Conservation (phyloP, 2,888 invertebrate genomes). For the Stenurella melanura region DNA sequence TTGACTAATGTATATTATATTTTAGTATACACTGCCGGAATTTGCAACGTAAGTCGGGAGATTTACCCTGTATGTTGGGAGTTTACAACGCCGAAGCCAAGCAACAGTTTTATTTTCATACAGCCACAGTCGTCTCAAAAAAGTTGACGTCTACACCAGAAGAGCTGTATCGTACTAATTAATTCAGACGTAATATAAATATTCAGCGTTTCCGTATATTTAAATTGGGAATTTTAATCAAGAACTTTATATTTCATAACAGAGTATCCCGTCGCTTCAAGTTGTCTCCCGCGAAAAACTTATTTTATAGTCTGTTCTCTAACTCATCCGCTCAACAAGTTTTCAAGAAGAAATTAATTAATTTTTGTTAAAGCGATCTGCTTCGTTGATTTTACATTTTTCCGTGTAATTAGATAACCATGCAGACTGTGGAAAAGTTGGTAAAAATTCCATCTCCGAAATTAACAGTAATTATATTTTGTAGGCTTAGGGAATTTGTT, state of each 20-base stretch:
- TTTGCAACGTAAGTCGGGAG: no score
- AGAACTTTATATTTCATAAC: slow-evolving; percentile 29
- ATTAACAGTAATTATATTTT: not conserved
- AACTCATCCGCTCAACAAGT: slow-evolving; percentile 29
- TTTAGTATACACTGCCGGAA: no score
- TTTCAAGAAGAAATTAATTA: slow-evolving; percentile 29
- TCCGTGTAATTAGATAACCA: slow-evolving; percentile 31
- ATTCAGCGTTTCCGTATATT: slow-evolving; percentile 19
- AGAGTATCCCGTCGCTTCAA: slow-evolving; percentile 2
- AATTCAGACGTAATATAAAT: slow-evolving; percentile 19
- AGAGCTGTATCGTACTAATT: slow-evolving; percentile 1
- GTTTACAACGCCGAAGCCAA: no score
- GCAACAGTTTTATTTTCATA: no score
- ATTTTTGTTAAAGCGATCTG: slow-evolving; percentile 19
- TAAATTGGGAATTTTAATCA: slow-evolving; percentile 33
- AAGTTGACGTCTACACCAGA: no score
- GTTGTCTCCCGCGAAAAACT: slow-evolving; percentile 22
- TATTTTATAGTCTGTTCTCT: slow-evolving; percentile 3
- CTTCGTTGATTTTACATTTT: slow-evolving; percentile 28
- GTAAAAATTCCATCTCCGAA: not conserved
- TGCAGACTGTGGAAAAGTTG: not conserved
- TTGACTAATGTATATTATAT: no score
- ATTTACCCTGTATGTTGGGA: no score
- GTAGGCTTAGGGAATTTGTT: not conserved
- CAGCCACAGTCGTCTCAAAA: no score